These are phyloP conservation scores for Blastomussa wellsi DNA, from an alignment of 92 coral and sea anemone species.

Conservation along the genomic window DNA sequence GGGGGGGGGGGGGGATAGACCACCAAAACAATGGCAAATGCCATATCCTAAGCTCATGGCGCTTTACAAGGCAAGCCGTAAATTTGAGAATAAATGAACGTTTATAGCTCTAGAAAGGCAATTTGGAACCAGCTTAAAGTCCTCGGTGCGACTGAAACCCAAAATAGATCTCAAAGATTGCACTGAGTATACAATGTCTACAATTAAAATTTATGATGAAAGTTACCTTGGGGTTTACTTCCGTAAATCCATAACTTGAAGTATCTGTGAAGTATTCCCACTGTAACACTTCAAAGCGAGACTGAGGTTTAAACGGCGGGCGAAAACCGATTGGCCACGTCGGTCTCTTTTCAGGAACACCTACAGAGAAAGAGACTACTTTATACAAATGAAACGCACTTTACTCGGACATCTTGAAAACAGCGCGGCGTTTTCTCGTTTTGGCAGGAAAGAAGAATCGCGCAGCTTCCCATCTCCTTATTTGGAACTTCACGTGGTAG, in stretches of 20 bases:
- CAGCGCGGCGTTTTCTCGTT: neutral
- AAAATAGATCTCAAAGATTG: no score
- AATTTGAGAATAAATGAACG: no score
- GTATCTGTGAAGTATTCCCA: slow-evolving; percentile 94
- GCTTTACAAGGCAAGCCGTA: no score
- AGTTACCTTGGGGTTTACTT: slow-evolving; percentile 76
- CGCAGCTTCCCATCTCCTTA: neutral
- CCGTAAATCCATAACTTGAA: slow-evolving; percentile 84
- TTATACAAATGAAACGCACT: neutral
- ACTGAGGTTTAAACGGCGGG: slow-evolving; percentile 85
- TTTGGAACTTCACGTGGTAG: neutral
- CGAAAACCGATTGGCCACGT: slow-evolving; percentile 96
- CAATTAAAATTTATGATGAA: neutral
- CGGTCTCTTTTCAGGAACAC: slow-evolving; percentile 90
- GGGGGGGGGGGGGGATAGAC: no score
- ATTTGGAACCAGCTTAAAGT: no score
- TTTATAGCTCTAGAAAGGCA: no score
- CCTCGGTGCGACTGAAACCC: no score
- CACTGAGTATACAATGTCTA: no score
- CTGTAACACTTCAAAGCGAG: slow-evolving; percentile 93
- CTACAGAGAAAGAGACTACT: slow-evolving; percentile 40
- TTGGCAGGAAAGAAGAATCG: neutral
- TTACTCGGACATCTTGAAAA: neutral
- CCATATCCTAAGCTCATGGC: no score
- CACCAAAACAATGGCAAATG: no score